Base-by-base conservation (phyloP, 2,888 invertebrate genomes). In the Chironomus riparius region DNA sequence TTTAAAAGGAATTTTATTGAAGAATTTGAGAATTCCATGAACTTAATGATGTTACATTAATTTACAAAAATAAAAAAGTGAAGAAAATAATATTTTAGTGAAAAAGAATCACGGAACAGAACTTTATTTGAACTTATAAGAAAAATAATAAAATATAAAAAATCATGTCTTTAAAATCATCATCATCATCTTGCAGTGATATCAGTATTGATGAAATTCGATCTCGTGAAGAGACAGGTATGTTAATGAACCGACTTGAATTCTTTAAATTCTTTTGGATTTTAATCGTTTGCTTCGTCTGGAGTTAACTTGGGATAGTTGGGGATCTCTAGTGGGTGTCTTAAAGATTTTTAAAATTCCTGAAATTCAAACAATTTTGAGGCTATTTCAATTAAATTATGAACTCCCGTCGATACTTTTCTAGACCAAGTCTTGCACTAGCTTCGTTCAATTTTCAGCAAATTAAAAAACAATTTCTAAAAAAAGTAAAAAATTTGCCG, bases 151-250 rank as follows among this genome's bases (percentile, higher is more conserved):
- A 68, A 65, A 62, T 56, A 62, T 22, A 6, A 70, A 68, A 38
- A 38, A 70, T 72, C 56, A 84, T 84, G 84, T 84, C 84, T 80
- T 81, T 83, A 77, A 81, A 82, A 78, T 84, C 84, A 70, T 82
- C 65, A 21, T 83, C 84, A 78, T 84, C 84, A 79, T 80, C 84
- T 77, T 77, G 77, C 71, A 84, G 85, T 81, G 83, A 84, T 79
- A 83, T 84, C 77, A 85, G 85, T 78, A 83, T 84, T 78, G 85
- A 84, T 80, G 84, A 84, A 78, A 81, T 84, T 68, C 82, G 82
- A 78, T 80, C 81, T 79, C 80, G 82, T 80, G 78, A 83, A 79
- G 78, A 83, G 79, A 81, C 82, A 83, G 84, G 84, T 84, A 76
- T 65, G 50, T 2, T 47, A 12, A 76, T n/a, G 68, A 73, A 68